phyloP scores from a whole-genome alignment of 2,113 vertebrate species.

The Takifugu flavidus region DNA sequence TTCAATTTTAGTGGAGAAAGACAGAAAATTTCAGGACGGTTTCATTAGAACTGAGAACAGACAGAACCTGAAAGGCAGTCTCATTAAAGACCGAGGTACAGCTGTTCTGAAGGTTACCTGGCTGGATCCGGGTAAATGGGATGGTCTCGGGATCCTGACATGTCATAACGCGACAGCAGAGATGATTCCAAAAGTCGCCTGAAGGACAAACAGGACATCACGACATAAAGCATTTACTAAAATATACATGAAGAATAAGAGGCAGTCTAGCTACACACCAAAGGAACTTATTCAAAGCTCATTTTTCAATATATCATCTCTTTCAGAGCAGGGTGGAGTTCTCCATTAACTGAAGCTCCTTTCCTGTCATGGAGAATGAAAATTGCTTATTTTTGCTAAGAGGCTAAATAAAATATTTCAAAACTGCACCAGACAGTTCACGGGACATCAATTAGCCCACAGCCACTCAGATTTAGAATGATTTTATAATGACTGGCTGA shows the following conservation, averaged over 20 bases:
- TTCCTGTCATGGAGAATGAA: too few species aligned
- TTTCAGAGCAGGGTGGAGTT: too few species aligned
- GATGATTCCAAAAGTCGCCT: constrained; percentile 97
- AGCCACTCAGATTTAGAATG: not conserved
- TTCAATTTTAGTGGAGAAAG: not conserved
- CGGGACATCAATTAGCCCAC: not conserved
- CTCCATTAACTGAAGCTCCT: too few species aligned
- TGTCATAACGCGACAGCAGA: constrained; percentile 94
- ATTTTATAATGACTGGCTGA: not conserved
- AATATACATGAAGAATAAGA: not conserved
- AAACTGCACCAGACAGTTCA: not conserved
- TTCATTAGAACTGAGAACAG: not conserved
- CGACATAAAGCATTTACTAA: not conserved
- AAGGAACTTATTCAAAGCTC: too few species aligned
- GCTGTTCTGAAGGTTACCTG: constrained; percentile 1
- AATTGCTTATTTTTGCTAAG: too few species aligned
- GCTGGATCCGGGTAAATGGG: constrained; percentile 98
- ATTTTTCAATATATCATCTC: too few species aligned
- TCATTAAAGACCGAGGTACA: not conserved
- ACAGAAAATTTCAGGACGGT: not conserved
- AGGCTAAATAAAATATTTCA: too few species aligned
- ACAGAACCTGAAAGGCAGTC: too few species aligned
- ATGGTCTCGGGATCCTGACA: constrained; percentile 95
- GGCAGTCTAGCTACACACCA: too few species aligned
- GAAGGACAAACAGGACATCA: constrained; percentile 46